A percentile compares a stretch with the other conserved stretches of the same genome.
Evolutionary conservation across 1,140 invertebrate genomes (phyloP).

Genomic region (Bombyx mandarina): DNA sequence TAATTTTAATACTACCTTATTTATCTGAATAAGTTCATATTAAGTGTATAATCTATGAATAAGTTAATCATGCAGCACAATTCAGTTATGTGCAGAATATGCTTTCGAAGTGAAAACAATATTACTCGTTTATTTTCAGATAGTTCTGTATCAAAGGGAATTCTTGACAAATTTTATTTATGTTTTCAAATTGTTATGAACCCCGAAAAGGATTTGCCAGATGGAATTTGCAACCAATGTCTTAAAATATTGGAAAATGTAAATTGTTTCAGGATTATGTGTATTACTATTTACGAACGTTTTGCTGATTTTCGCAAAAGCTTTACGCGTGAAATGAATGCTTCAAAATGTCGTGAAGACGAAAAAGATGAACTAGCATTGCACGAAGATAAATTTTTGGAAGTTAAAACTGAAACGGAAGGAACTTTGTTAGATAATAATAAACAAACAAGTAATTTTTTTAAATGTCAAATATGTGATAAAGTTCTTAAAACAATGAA

Average conservation of each 20-base stretch:
- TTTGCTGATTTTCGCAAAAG: conserved; percentile 14
- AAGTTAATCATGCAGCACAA: not conserved
- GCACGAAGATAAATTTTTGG: too few relatives aligned
- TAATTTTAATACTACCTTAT: too few relatives aligned
- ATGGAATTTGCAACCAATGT: conserved; percentile 37
- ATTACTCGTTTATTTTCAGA: conserved; percentile 25
- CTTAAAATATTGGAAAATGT: conserved; percentile 34
- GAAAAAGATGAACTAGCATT: too few relatives aligned
- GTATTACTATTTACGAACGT: conserved; percentile 35
- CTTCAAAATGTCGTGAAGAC: too few relatives aligned
- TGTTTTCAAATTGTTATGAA: conserved; percentile 45
- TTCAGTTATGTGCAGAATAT: conserved; percentile 37
- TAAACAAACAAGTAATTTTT: not conserved
- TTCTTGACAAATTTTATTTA: conserved; percentile 33
- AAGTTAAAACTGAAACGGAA: too few relatives aligned
- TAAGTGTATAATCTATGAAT: too few relatives aligned
- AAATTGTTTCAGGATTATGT: conserved; percentile 42
- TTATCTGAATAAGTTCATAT: too few relatives aligned
- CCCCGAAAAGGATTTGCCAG: conserved; percentile 29
- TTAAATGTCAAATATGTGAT: conserved; percentile 38
- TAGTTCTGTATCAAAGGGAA: conserved; percentile 24
- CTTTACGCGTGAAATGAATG: too few relatives aligned
- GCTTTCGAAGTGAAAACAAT: conserved; percentile 25
- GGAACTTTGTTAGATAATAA: too few relatives aligned
- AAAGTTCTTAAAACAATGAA: conserved; percentile 39